Evolutionary conservation across 1,140 invertebrate genomes (phyloP).

Genomic region (Diabrotica virgifera): DNA sequence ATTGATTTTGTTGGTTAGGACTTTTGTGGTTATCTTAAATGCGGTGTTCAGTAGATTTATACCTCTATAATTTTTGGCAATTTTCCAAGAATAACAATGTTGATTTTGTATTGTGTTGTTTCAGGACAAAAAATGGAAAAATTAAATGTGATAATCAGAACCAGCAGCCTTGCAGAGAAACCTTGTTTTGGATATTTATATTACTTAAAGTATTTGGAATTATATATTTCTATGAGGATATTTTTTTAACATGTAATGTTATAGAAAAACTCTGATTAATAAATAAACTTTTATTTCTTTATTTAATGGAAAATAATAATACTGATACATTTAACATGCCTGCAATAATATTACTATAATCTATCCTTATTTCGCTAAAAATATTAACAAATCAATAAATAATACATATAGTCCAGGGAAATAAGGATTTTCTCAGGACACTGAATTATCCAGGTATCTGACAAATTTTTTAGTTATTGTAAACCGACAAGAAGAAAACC

Average conservation of each 20-base stretch:
- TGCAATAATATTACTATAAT: conserved; percentile 11
- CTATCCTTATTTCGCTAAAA: conserved; percentile 12
- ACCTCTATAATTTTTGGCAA: too few species aligned
- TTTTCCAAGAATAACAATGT: neutral
- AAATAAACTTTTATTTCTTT: conserved; percentile 29
- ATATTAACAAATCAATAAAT: conserved; percentile 24
- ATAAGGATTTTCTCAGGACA: too few species aligned
- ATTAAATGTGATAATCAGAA: conserved; percentile 17
- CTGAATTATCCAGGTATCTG: too few species aligned
- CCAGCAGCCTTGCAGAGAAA: neutral
- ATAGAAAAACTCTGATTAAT: conserved; percentile 15
- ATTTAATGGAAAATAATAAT: conserved; percentile 30
- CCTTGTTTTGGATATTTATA: conserved; percentile 6
- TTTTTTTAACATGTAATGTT: conserved; percentile 9
- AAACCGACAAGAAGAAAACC: too few species aligned
- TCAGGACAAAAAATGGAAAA: conserved; percentile 30
- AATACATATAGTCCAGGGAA: too few species aligned
- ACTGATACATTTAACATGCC: conserved; percentile 28
- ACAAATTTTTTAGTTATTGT: too few species aligned
- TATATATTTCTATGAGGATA: conserved; percentile 11
- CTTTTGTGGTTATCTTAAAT: too few species aligned
- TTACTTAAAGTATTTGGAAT: conserved; percentile 11
- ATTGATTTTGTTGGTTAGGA: too few species aligned
- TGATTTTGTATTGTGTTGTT: conserved; percentile 11
- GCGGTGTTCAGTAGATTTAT: too few species aligned